Evolutionary conservation across 2,888 invertebrate species (phyloP).

Genomic region (Aradus depressus): DNA sequence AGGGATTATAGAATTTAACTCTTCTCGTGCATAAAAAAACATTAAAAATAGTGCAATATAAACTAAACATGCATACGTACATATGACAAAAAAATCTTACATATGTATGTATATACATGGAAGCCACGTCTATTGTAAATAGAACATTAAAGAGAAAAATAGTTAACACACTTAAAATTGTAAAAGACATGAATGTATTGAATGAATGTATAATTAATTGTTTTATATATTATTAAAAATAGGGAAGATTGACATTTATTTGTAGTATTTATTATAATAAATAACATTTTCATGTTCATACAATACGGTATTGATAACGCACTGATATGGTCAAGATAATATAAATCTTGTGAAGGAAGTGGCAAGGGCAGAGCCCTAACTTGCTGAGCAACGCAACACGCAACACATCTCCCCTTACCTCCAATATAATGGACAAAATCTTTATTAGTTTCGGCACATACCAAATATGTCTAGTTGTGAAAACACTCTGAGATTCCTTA

Average conservation of each 20-base stretch:
- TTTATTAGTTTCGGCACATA: too few species aligned
- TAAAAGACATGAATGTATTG: background rate
- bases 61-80: too few species aligned
- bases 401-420: too few species aligned
- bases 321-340: slow-evolving; percentile 23
- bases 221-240: slow-evolving; percentile 9
- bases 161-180: slow-evolving; percentile 2
- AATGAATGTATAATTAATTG: slow-evolving; percentile 5
- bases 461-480: slow-evolving; percentile 12
- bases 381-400: too few species aligned
- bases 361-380: slow-evolving; percentile 25
- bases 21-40: background rate
- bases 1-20: slow-evolving; percentile 1
- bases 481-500: too few species aligned
- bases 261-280: too few species aligned
- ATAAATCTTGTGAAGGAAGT: slow-evolving; percentile 18
- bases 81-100: too few species aligned
- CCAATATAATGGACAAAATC: too few species aligned
- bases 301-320: slow-evolving; percentile 18
- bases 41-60: slow-evolving; percentile 13
- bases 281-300: slow-evolving; percentile 6
- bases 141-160: slow-evolving; percentile 5
- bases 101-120: too few species aligned
- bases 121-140: slow-evolving; percentile 16
- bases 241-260: slow-evolving; percentile 17